Base-by-base conservation (phyloP, 2,797 vertebrate genomes). In the Anomalospiza imberbis region DNA sequence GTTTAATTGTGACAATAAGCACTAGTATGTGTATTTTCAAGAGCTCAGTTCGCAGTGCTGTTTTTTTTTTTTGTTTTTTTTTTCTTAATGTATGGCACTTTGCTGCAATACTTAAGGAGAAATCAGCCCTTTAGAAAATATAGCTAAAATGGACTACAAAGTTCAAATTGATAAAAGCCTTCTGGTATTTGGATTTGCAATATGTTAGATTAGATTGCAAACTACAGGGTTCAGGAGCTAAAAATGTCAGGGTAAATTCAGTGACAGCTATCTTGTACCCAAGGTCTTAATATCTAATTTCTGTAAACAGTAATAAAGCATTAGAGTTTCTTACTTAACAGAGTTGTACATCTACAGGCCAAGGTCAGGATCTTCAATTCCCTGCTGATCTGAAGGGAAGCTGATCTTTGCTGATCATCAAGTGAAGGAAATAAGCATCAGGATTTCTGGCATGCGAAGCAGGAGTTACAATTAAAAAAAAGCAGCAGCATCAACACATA, bases 401-500 rank as follows among this genome's bases (percentile, higher is more conserved):
- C 24, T 96, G 80, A 96, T 97, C 83, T 94, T 71, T 1, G 3
- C 68, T 88, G 87, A 91, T 95, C 87, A 75, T 63, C 44, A 92
- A 94, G 54, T 45, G 54, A 89, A 85, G 12, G 67, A 88, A 95
- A 86, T 34, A 96, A 93, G 55, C 58, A 85, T 62, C 92, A 68
- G 32, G 60, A 95, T 88, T 96, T 93, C 79, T 78, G 66, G 50
- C 78, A 93, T 50, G 74, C 48, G 95, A 95, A 94, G 76, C 48
- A 92, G 44, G 70, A 70, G 62, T 47, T 82, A 88, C 60, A 96
- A 94, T 89, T 96, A 4, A 22, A 67, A 78, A 78, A 95, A 67
- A 62, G 17, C 25, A 83, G 48, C 74, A 94, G 36, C 58, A 96
- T 85, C 95, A 93, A 96, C 67, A 95, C 91, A 95, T 92, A 83